Evolutionary conservation across 2,888 invertebrate species (phyloP).

Genomic region (Drosophila testacea): DNA sequence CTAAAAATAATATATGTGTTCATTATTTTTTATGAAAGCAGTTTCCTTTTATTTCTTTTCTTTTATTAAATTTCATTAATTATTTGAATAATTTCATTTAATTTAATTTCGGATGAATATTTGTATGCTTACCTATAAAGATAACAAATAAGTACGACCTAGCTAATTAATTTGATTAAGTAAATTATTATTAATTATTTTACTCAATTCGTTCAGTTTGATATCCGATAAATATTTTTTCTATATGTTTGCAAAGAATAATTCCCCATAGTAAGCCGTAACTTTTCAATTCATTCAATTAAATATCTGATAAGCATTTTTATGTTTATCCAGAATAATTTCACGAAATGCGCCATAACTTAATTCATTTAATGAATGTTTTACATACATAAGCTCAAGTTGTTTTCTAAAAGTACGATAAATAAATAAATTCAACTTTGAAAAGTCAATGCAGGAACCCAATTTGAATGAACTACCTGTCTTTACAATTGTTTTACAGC

Average conservation of each 20-base stretch:
- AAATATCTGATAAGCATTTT: neutral
- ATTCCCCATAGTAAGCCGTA: too few species aligned
- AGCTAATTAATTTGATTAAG: neutral
- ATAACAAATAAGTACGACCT: neutral
- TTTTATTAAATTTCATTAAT: neutral
- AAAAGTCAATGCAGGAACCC: slow-evolving; percentile 42
- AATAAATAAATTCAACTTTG: neutral
- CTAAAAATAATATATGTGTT: too few species aligned
- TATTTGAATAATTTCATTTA: neutral
- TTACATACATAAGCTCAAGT: neutral
- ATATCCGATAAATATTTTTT: too few species aligned
- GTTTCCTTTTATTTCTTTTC: neutral
- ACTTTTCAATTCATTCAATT: neutral
- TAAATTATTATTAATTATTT: neutral
- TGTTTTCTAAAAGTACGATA: neutral
- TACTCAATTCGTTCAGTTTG: too few species aligned
- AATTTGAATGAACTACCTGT: slow-evolving; percentile 37
- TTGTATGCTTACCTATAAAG: neutral
- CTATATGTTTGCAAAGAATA: too few species aligned
- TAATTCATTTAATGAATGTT: neutral
- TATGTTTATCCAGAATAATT: neutral
- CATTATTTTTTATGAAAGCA: neutral
- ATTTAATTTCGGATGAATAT: neutral
- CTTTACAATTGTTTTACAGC: slow-evolving; percentile 36
- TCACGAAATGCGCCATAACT: neutral